A percentile compares a stretch with the other conserved stretches of the same genome.
Evolutionary conservation across 2,888 invertebrate genomes (phyloP).

Genomic region (Sarcophaga carnaria): DNA sequence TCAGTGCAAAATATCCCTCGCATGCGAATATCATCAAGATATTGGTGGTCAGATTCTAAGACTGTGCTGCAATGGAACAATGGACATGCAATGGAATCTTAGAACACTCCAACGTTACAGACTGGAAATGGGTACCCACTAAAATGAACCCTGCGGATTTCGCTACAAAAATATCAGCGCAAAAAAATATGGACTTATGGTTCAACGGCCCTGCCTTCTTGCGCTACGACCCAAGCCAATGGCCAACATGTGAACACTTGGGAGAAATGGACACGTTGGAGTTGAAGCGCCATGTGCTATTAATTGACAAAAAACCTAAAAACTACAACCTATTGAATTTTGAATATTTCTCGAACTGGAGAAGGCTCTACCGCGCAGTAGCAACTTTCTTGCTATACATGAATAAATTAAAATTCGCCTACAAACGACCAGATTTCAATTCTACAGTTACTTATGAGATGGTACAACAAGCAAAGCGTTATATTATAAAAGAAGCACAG

Average conservation of each 20-base stretch:
- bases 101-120: too few species aligned
- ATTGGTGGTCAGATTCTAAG: background rate
- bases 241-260: slow-evolving; percentile 37
- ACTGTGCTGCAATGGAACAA: slow-evolving; percentile 25
- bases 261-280: too few species aligned
- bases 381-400: slow-evolving; percentile 49
- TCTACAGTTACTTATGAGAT: slow-evolving; percentile 2
- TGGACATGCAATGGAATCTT: background rate
- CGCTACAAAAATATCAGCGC: too few species aligned
- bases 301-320: too few species aligned
- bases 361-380: slow-evolving; percentile 54
- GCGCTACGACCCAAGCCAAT: background rate
- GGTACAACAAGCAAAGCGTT: slow-evolving; percentile 12
- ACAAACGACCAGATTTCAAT: background rate
- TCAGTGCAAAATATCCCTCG: slow-evolving; percentile 24
- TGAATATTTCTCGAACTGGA: slow-evolving; percentile 20
- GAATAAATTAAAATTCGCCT: slow-evolving; percentile 41
- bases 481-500: slow-evolving; percentile 22
- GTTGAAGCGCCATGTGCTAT: background rate
- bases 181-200: slow-evolving; percentile 37
- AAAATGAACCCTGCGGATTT: too few species aligned
- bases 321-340: too few species aligned
- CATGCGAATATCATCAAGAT: slow-evolving; percentile 19
- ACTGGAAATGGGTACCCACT: too few species aligned
- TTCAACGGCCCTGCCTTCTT: slow-evolving; percentile 56